Evolutionary conservation across 1,140 invertebrate species (phyloP), one percentile per base, ranked within the genome.

Genomic region (Rhagoletis pomonella): DNA sequence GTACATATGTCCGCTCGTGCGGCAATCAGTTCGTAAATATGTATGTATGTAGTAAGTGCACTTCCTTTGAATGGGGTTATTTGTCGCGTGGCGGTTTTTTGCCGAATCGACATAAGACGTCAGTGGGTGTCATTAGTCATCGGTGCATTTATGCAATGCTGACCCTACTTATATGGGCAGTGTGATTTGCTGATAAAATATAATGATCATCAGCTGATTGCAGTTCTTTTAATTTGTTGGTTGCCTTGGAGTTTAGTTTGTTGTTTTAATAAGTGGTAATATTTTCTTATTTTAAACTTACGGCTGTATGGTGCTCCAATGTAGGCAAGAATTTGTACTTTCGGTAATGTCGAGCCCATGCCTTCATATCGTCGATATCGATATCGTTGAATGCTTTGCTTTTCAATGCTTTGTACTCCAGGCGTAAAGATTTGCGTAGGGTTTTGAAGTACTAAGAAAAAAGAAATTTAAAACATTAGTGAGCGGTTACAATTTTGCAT

Each of bases 271-370:
- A 10, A 65, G 4, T 19, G 64, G 29, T 29, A 29, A 29, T 29
- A 55, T n/a, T 29, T 29, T 9, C 64, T 19, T 55, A 19, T 39
- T 19, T n/a, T 39, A 42, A 59, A 84, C 86, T 88, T 88, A 88
- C 87, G 10, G n/a, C 50, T 42, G 67, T 12, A 69, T 88, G 86
- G 29, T 85, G 89, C 89, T 90, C 91, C 88, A 92, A 89, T 88
- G 91, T 91, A 29, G 91, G 90, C 89, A 92, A 89, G 89, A 92
- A 92, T 85, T 89, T 90, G 89, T 92, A 92, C 81, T 90, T 89
- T 69, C 88, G 88, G 4, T 67, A 10, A n/a, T 87, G 81, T 7
- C 62, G 55, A 81, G 88, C 87, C 89, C 90, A 92, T 59, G 89
- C 86, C 50, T 88, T 85, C 42, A 88, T 88, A 65, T 88, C 86